Base-by-base conservation (phyloP, 2,888 invertebrate genomes). In the Serripes groenlandicus region DNA sequence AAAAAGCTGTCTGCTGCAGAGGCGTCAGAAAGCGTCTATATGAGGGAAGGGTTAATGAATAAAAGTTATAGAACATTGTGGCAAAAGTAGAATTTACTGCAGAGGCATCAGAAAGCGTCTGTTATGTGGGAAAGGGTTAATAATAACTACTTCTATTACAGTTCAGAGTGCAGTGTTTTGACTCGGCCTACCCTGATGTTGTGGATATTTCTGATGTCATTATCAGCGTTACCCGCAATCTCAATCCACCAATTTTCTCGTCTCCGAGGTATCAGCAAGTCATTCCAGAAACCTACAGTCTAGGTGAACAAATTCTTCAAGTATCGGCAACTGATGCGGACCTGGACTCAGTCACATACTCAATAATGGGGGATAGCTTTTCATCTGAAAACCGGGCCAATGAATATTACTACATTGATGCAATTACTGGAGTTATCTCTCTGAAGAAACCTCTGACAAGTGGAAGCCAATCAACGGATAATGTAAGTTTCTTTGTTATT, bases 381-480 rank as follows among this genome's bases (percentile, higher is more conserved):
- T 60, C 71, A 26, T 26, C 21, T 9, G 77, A 64, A 23, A 77
- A 32, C 21, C 72, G 88, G n/a, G 91, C 91, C 1, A 66, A 79
- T 37, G 89, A 89, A 7, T 93, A 87, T 79, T 91, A 90, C 77
- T 91, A 87, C 77, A 89, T 92, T 26, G 88, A 90, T 72, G 86
- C 90, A 0, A 87, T 88, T 54, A 89, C 88, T 37, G 92, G 92
- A 3, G 74, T 83, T 26, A 89, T 92, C 60, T 90, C 87, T n/a
- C 76, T 91, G 75, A 91, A 91, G 71, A 90, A 90, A 72, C 89
- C 88, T 7, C 88, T 93, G n/a, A 89, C 90, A 5, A 83, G 83
- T 52, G 89, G 88, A 28, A 60, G 78, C 0, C 89, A 89, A 23
- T 35, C 37, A n/a, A 71, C 77, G 62, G 91, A 90, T 78, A 87